Evolutionary conservation across 2,113 vertebrate genomes (phyloP).

Genomic region (Gallinago jamesoni): DNA sequence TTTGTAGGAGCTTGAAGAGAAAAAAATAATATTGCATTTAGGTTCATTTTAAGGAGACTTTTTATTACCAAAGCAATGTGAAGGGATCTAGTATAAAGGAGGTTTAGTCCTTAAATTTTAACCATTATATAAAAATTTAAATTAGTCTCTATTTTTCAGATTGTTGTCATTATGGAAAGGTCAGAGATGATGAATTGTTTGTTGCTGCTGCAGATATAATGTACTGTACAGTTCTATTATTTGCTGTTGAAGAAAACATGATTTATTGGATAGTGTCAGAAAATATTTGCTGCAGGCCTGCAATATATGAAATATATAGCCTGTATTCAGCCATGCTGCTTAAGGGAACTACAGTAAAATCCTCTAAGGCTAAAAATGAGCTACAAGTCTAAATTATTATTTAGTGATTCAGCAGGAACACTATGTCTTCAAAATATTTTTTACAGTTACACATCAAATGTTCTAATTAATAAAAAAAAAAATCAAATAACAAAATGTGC

Average conservation of each 20-base stretch:
- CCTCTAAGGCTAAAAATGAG: slow-evolving; percentile 26
- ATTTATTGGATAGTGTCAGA: slow-evolving; percentile 64
- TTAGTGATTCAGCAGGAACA: slow-evolving; percentile 21
- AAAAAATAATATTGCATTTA: neutral
- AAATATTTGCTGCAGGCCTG: slow-evolving; percentile 63
- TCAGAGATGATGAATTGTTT: slow-evolving; percentile 71
- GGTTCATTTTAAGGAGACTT: neutral
- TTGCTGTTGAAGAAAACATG: slow-evolving; percentile 66
- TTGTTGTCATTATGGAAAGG: slow-evolving; percentile 66
- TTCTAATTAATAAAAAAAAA: slow-evolving; percentile 36
- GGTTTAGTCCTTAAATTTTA: slow-evolving; percentile 61
- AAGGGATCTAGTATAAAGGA: neutral
- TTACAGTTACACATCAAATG: neutral
- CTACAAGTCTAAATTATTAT: neutral
- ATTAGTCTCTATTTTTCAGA: slow-evolving; percentile 60
- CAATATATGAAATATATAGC: slow-evolving; percentile 61
- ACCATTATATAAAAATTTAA: slow-evolving; percentile 68
- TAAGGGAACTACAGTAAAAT: neutral
- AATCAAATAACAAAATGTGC: neutral
- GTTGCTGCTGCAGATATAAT: slow-evolving; percentile 67
- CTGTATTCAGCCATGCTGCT: slow-evolving; percentile 37
- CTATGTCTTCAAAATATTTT: slow-evolving; percentile 5
- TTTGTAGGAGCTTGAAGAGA: neutral
- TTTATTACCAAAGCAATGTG: neutral
- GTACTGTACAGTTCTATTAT: slow-evolving; percentile 64